Base-by-base conservation (phyloP, 2,888 invertebrate species). In the Ferdinandea cuprea region DNA sequence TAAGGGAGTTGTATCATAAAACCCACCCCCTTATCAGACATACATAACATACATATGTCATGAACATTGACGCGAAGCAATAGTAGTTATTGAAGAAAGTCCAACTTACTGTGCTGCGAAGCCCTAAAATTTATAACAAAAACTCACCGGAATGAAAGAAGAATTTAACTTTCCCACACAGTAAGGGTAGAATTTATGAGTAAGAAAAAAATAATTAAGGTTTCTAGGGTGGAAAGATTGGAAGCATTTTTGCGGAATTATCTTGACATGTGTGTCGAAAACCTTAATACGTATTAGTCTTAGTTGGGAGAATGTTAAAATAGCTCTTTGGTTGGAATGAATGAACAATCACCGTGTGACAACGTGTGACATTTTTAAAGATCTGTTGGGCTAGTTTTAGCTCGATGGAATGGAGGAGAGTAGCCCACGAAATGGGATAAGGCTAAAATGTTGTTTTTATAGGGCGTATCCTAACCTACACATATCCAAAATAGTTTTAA, bases 21-120 rank as follows among this genome's bases (percentile, higher is more conserved):
- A 40, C 56, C 61, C 73, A 61, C 73, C 79, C 66, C 73, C 54
- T 72, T 66, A 59, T 48, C 56, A 44, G 44, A 25, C 72, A 79
- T 71, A 3, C 25, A 25, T 25, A 50, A 25, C 72, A 79, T 71
- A 3, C 25, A 25, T 25, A 50, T 79, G 73, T 68, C 73, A 79
- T 59, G 54, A 61, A 54, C 50, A 50, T 56, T 48, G 58, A 58
- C 13, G 58, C 37, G 58, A 58, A 69, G 54, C 40, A 42, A 44
- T 44, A 68, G 54, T 58, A 69, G 37, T 58, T 46, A 69, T 46
- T 42, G 69, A 69, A 69, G 69, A 69, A 69, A 58, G 25, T 35
- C 42, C 19, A 15, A 30, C 44, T 37, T 37, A 48, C 50, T 42
- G 63, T 11, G 13, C 17, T 46, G 3, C 13, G 69, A 69, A 69